Percentiles rank a stretch among this genome's conserved stretches.
These are phyloP conservation scores for Linyphia triangularis DNA, from an alignment of 2,888 invertebrate species.

Conservation along the genomic window DNA sequence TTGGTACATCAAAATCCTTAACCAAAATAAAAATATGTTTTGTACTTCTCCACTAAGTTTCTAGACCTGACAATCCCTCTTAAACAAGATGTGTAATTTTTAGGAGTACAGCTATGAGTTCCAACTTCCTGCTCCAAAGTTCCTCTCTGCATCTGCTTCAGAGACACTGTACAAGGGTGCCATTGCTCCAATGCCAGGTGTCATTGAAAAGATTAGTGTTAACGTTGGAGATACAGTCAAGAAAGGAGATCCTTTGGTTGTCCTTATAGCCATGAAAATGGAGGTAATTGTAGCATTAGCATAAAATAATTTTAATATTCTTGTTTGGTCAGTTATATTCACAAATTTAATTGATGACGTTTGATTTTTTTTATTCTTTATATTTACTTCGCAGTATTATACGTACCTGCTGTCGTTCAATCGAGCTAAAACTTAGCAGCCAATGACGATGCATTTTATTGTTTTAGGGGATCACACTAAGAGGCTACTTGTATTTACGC, in stretches of 20 bases:
- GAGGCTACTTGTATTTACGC: no score
- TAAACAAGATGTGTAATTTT: neutral
- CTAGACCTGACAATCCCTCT: no score
- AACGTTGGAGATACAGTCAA: constrained; percentile 89
- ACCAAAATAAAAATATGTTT: no score
- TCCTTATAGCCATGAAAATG: constrained; percentile 99
- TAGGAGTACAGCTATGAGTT: constrained; percentile 86
- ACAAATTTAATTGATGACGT: neutral
- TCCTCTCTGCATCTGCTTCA: constrained; percentile 77
- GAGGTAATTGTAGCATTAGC: constrained; percentile 83
- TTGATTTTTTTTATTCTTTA: neutral
- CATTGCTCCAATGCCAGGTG: constrained; percentile 96
- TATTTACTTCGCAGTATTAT: no score
- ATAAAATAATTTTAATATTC: neutral
- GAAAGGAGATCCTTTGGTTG: constrained; percentile 92
- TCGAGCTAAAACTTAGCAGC: no score
- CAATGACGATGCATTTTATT: no score
- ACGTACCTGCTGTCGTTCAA: neutral
- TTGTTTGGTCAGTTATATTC: no score
- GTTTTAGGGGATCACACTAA: no score
- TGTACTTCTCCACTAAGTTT: no score
- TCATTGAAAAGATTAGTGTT: constrained; percentile 93
- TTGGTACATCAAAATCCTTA: no score
- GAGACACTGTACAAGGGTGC: constrained; percentile 83
- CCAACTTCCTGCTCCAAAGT: constrained; percentile 82